Conservation (phyloP, 2,888 invertebrate genomes). For the Dione juno region DNA sequence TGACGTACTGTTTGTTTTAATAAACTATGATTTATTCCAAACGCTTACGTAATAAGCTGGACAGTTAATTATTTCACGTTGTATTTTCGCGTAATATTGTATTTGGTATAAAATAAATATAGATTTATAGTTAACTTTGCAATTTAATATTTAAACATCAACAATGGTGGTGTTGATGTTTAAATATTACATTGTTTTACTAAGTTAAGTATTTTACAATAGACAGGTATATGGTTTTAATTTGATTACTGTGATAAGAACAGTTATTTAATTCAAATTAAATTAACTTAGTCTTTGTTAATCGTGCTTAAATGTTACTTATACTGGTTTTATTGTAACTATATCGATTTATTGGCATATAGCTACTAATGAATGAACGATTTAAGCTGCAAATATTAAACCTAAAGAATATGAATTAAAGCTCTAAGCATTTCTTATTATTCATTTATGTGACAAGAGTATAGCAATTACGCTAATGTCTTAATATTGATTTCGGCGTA, state of each 20-base stretch:
- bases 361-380: not conserved
- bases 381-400: not conserved
- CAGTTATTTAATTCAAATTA: not conserved
- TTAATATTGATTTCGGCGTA: not conserved
- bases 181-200: not conserved
- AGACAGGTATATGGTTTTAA: not conserved
- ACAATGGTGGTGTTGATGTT: no score
- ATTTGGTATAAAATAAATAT: not conserved
- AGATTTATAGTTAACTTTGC: not conserved
- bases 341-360: not conserved
- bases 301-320: not conserved
- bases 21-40: conserved; percentile 11
- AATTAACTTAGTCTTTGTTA: not conserved
- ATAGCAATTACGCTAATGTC: not conserved
- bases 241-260: not conserved
- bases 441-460: not conserved
- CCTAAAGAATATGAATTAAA: conserved; percentile 15
- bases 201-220: not conserved
- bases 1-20: not conserved
- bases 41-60: not conserved
- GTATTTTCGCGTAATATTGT: not conserved
- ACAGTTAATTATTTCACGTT: not conserved
- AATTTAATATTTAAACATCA: not conserved
- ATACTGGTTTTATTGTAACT: not conserved
- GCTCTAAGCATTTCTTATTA: not conserved